Conservation (phyloP, 2,797 vertebrate genomes). For the Hydrolagus colliei region DNA sequence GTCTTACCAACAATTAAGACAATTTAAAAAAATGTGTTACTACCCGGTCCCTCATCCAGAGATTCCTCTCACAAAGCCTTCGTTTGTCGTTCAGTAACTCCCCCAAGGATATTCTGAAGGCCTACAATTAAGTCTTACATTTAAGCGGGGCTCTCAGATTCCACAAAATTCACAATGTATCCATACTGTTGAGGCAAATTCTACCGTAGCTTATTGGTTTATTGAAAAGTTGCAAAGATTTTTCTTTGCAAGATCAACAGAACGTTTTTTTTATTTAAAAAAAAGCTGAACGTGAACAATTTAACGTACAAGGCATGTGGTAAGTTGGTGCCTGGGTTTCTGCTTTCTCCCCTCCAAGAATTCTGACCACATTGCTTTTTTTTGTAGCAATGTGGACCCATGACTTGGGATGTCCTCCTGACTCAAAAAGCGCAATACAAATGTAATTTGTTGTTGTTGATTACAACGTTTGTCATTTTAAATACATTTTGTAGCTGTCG, state of each 20-base stretch:
- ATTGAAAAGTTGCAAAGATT: background rate
- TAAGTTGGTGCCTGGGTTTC: background rate
- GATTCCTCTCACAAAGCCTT: conserved; percentile 70
- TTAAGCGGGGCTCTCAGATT: conserved; percentile 30
- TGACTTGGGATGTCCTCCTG: too few species aligned
- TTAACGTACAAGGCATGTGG: background rate
- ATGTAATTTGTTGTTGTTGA: too few species aligned
- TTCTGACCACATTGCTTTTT: background rate
- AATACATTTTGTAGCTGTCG: background rate
- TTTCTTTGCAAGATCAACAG: too few species aligned
- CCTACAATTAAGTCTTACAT: conserved; percentile 24
- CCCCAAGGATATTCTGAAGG: conserved; percentile 44
- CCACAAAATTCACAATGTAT: background rate
- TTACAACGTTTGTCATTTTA: too few species aligned
- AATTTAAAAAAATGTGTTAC: conserved; percentile 33
- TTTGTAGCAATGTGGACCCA: background rate
- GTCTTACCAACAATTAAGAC: conserved; percentile 47
- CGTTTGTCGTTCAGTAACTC: conserved; percentile 55
- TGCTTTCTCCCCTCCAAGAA: background rate
- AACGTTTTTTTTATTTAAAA: too few species aligned
- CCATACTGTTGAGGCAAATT: too few species aligned
- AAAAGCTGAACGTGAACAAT: too few species aligned
- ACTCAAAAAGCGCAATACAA: too few species aligned
- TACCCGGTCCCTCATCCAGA: conserved; percentile 49
- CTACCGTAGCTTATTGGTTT: background rate